Evolutionary conservation across 1,140 invertebrate genomes (phyloP), one percentile per base, ranked within the genome.

Genomic region (Neelides sp.): DNA sequence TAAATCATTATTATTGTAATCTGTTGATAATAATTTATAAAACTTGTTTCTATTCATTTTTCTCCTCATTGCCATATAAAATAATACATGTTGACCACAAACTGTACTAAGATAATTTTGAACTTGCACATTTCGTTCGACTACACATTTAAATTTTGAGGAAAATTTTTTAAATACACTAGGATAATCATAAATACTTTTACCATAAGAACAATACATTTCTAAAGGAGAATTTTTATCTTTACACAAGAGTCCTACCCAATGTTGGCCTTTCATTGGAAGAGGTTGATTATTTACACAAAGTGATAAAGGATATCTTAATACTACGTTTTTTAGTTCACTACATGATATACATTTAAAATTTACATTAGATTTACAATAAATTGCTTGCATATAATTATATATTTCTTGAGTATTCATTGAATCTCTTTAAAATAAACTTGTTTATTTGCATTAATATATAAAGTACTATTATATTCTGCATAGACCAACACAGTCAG

Each of bases 391-490:
- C 12, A 17, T n/a, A 24, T 43, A 24, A 30, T 10, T 27, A 37
- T 23, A 28, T 8, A 26, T 15, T 24, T 20, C 1, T 35, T 13
- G n/a, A 15, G 2, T 43, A 12, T 27, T 24, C 5, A 27, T 36
- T 46, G 24, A 15, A 55, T 34, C 23, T 47, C 32, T 36, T 55
- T 48, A 28, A 47, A 55, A 39, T n/a, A 30, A 12, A 49, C 40
- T 22, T 47, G 36, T 40, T 47, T 37, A 2, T 51, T 32, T 8
- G 15, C 12, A 37, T 58, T 39, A 41, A 58, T 55, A 26, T 52
- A 32, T 1, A 58, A 13, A 10, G 55, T 17, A 15, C 36, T 47
- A 37, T 54, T 37, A 34, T 55, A 61, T 15, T 61, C 56, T 27
- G 20, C 46, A 47, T 48, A 53, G 13, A 26, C 28, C 17, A 35